Base-by-base conservation (phyloP, 2,113 vertebrate species). In the Typhlomys cinereus region DNA sequence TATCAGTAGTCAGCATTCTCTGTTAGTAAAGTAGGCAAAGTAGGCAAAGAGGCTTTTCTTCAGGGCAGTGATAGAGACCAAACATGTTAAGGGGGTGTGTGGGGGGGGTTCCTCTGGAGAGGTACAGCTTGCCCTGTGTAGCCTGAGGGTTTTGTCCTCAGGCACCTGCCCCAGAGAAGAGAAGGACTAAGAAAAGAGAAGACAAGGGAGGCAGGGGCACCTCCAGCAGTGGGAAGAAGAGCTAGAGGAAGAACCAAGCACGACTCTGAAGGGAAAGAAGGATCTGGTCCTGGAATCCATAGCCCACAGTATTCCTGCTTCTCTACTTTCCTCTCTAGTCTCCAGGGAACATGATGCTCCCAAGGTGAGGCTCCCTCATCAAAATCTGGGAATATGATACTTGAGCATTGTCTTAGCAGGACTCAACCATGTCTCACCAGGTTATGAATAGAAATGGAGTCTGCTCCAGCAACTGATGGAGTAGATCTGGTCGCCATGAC, bases 1-100 rank as follows among this genome's bases (percentile, higher is more conserved):
- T 92, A 97, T 97, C 97, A 98, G 97, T 95, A 97, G 97, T 98
- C 97, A 98, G 98, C 96, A 98, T 97, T 98, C 97, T 97, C 98
- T 97, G 97, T 98, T 98, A 98, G 98, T 98, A 97, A 97, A 59
- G 89, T 92, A 69, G 96, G 96, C 96, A 97, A 93, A 66, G 94
- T 98, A 92, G 92, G 96, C 97, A 98, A 95, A 97, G 97, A 97
- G 91, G 96, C 90, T 87, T 95, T 90, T 97, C 97, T 97, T 98
- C 96, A 96, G 93, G 92, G 66, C 44, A 95, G 95, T 94, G 92
- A 96, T 1, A 97, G 94, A 93, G 93, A 93, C 80, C 83, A 86
- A 57, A 85, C 78, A 29, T 0, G 7, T 95, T 95, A 90, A 85
- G 29, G 75, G 48, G 62, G n/a, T n/a, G n/a, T n/a, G n/a, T n/a